Conservation (phyloP, 2,797 vertebrate species). For the Danio kyathit region DNA sequence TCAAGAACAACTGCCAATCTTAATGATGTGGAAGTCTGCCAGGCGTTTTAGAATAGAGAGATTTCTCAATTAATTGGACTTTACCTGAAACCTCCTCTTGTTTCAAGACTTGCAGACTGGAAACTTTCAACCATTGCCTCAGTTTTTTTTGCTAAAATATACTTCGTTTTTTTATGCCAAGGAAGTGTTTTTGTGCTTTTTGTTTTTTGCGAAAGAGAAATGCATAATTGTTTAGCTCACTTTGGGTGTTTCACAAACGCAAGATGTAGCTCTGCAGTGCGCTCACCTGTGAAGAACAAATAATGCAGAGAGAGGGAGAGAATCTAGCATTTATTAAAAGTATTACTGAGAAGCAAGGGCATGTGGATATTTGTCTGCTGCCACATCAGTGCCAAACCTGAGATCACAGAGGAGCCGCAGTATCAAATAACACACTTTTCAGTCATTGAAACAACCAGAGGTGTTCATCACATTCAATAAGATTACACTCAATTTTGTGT, state of each 20-base stretch:
- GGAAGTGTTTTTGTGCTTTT: background rate
- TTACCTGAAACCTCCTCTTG: constrained; percentile 56
- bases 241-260: background rate
- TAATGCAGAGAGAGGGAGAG: background rate
- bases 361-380: background rate
- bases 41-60: constrained; percentile 65
- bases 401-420: constrained; percentile 38
- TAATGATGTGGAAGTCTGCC: constrained; percentile 75
- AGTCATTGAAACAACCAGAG: constrained; percentile 71
- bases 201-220: background rate
- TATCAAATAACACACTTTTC: constrained; percentile 64
- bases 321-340: constrained; percentile 23
- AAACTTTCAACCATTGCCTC: constrained; percentile 42
- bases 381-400: constrained; percentile 41
- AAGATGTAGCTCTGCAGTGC: constrained; percentile 1
- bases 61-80: constrained; percentile 48
- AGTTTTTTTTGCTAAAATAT: constrained; percentile 24
- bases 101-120: constrained; percentile 73
- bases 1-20: constrained; percentile 81
- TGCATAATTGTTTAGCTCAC: background rate
- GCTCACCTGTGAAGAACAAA: constrained; percentile 15
- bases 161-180: constrained; percentile 41
- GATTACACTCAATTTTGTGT: constrained; percentile 13
- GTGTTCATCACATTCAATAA: constrained; percentile 55
- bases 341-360: constrained; percentile 22